phyloP scores from a whole-genome alignment of 2,888 invertebrate genomes.

The Timandra comae region DNA sequence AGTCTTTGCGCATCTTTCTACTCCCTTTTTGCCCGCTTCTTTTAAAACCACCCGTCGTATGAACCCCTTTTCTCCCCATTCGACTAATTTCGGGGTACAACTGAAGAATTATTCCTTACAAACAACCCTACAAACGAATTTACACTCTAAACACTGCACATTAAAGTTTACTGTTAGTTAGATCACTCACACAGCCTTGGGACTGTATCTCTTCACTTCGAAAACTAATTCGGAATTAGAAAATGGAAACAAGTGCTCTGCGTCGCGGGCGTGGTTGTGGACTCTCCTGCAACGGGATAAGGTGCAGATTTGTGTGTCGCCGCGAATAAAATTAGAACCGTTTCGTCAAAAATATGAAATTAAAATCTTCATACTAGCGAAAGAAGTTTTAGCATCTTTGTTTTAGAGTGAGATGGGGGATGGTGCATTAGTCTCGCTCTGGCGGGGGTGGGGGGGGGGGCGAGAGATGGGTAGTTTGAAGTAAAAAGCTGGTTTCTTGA shows the following conservation, averaged over 20 bases:
- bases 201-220: constrained; percentile 77
- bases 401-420: constrained; percentile 72
- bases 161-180: constrained; percentile 37
- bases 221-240: constrained; percentile 75
- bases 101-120: constrained; percentile 76
- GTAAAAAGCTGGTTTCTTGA: constrained; percentile 76
- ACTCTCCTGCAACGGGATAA: constrained; percentile 18
- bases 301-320: constrained; percentile 26
- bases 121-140: constrained; percentile 35
- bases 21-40: constrained; percentile 76
- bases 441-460: constrained; percentile 36
- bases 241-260: constrained; percentile 66
- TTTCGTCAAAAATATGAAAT: constrained; percentile 77
- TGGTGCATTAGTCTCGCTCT: constrained; percentile 72
- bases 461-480: constrained; percentile 72
- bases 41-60: constrained; percentile 76
- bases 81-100: constrained; percentile 77
- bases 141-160: constrained; percentile 30
- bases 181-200: constrained; percentile 58
- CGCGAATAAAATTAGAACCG: constrained; percentile 65
- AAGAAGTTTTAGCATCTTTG: constrained; percentile 78
- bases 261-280: constrained; percentile 18
- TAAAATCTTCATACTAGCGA: constrained; percentile 78
- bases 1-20: constrained; percentile 78
- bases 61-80: constrained; percentile 75